A percentile compares a stretch with the other conserved stretches of the same genome.
These are phyloP conservation scores for Camelus bactrianus DNA, from an alignment of 2,113 vertebrate genomes.

Conservation along the genomic window DNA sequence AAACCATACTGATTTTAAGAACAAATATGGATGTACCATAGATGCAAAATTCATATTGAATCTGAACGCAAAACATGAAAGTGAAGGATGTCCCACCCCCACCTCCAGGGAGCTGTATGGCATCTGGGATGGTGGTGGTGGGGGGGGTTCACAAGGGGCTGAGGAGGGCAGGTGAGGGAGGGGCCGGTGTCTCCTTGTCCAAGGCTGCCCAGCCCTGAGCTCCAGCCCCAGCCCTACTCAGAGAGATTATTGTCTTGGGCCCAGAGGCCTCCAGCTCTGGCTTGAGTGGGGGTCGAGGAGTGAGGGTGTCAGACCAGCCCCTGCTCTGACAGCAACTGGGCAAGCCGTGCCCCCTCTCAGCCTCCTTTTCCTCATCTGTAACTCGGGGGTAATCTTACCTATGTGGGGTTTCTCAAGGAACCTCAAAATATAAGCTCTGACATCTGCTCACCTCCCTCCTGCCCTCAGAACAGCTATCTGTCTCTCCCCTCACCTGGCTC, in stretches of 20 bases:
- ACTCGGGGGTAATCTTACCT: not conserved
- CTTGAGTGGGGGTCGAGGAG: rapidly evolving
- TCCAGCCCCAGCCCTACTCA: not conserved
- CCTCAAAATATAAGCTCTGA: not conserved
- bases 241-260: not conserved
- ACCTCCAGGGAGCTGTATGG: not conserved
- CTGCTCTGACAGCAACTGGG: not conserved
- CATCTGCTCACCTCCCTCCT: not conserved
- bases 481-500: not conserved
- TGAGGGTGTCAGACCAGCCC: not conserved
- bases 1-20: constrained; percentile 45
- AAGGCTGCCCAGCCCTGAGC: not conserved
- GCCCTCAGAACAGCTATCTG: not conserved
- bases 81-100: not conserved
- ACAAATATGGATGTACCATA: constrained; percentile 29
- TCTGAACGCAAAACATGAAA: not conserved
- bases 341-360: not conserved
- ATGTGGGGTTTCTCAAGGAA: not conserved
- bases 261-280: not conserved
- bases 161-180: too few species aligned
- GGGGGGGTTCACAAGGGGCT: rapidly evolving
- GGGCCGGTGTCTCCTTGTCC: not conserved
- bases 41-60: constrained; percentile 16
- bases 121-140: not conserved
- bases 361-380: not conserved